Percentiles rank a stretch among this genome's conserved stretches.
Conservation (phyloP, 2,888 invertebrate species). For the Ptychoptera albimana region DNA sequence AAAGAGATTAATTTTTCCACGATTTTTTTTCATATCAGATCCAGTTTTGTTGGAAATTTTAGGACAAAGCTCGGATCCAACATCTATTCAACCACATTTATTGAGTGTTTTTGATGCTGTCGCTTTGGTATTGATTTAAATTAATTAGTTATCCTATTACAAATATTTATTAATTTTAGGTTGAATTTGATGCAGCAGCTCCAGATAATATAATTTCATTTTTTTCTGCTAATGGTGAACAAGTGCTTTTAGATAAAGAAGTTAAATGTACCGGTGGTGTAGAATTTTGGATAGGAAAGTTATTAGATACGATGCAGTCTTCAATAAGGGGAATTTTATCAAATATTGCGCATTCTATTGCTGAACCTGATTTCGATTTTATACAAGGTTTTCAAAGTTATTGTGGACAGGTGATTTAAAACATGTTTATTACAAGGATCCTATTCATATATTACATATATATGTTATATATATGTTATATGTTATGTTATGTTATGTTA, state of each 20-base stretch:
- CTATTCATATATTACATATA: too few species aligned
- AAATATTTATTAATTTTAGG: slow-evolving; percentile 19
- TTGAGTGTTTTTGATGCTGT: slow-evolving; percentile 69
- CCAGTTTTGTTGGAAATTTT: slow-evolving; percentile 68
- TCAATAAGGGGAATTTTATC: slow-evolving; percentile 57
- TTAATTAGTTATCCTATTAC: background rate
- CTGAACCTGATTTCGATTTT: slow-evolving; percentile 53
- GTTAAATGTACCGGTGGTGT: slow-evolving; percentile 60
- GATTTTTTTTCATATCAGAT: slow-evolving; percentile 78
- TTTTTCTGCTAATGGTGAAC: slow-evolving; percentile 56
- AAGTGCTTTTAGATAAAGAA: slow-evolving; percentile 37
- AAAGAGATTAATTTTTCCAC: slow-evolving; percentile 60
- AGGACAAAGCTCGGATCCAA: slow-evolving; percentile 70
- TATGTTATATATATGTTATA: too few species aligned
- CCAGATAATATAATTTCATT: slow-evolving; percentile 53
- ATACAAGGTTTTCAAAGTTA: slow-evolving; percentile 47
- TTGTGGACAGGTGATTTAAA: slow-evolving; percentile 48
- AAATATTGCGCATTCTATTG: slow-evolving; percentile 42
- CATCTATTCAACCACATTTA: slow-evolving; percentile 61
- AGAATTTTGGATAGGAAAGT: slow-evolving; percentile 58
- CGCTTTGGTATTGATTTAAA: slow-evolving; percentile 34
- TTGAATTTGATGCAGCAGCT: slow-evolving; percentile 56
- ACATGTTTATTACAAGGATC: too few species aligned
- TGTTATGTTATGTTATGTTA: too few species aligned
- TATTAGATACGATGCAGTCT: slow-evolving; percentile 47